Evolutionary conservation across 1,140 invertebrate genomes (phyloP), one percentile per base, ranked within the genome.

Genomic region (Capitella teleta): DNA sequence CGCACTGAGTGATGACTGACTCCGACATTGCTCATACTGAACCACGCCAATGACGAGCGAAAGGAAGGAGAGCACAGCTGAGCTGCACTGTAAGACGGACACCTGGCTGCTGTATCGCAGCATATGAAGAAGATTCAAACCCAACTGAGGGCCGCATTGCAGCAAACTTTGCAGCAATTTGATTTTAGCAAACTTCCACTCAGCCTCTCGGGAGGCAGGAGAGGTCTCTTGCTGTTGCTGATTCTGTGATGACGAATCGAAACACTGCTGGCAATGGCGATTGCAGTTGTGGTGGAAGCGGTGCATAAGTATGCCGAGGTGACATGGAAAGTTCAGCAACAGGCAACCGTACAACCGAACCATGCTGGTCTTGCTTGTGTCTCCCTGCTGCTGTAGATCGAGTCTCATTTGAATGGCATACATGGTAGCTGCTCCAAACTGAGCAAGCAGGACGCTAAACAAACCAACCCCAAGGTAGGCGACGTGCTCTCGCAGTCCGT

Each of bases 121-220:
- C 28, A 47, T 47, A 24, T 47, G 32, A 1, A 47, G 14, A 12
- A 47, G 45, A 19, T 47, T 47, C 28, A 28, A 8, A n/a, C n/a
- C 28, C 19, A 47, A 19, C 45, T 32, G 26, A 12, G 45, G 45
- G 6, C 18, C 45, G 5, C 26, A 47, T 19, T 47, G 28, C 10
- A 47, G 18, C 16, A 47, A n/a, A 18, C 45, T 47, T n/a, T 36
- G 45, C 5, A 34, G 19, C 26, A 47, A 32, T 19, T 47, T 36
- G 16, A 47, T 26, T 24, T 47, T 47, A 18, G 32, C 32, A 5
- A 32, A 28, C 14, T 19, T 32, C 45, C 45, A 47, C 19, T 47
- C 45, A 1, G 32, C 36, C 28, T 28, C 28, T 8, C 23, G 12
- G 38, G 6, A 8, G 38, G 6, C 12, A 6, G 38, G 10, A 8